phyloP scores from a whole-genome alignment of 1,140 invertebrate species.

The Pteromalus puparum region DNA sequence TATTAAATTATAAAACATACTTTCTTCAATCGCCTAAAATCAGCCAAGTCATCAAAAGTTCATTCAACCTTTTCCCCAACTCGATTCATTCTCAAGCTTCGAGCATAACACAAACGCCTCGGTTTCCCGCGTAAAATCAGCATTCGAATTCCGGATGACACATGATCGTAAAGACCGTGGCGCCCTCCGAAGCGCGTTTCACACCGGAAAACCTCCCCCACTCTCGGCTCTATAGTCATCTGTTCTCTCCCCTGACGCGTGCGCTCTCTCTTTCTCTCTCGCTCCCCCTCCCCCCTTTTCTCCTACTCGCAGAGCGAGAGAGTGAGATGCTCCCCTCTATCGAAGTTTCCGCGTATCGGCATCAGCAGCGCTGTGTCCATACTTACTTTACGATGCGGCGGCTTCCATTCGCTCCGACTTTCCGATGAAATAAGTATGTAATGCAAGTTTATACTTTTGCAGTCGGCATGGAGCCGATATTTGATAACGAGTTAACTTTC shows the following conservation, averaged over 20 bases:
- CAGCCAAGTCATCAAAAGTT: too few relatives aligned
- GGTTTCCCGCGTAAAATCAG: not conserved
- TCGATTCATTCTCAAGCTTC: not conserved
- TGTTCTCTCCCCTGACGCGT: conserved; percentile 16
- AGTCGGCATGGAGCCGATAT: not conserved
- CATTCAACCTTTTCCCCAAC: not conserved
- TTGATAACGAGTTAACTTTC: not conserved
- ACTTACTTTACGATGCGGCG: not conserved
- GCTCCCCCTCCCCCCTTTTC: not conserved
- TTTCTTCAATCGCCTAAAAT: too few relatives aligned
- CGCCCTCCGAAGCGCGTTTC: conserved; percentile 15
- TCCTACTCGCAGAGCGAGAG: not conserved
- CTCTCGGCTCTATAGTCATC: conserved; percentile 17
- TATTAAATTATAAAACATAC: too few relatives aligned
- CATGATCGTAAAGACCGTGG: conserved; percentile 22
- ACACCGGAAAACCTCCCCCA: conserved; percentile 39
- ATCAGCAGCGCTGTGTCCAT: not conserved
- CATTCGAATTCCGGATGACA: conserved; percentile 18
- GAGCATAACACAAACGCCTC: not conserved
- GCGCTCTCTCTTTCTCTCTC: not conserved
- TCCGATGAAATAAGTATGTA: not conserved
- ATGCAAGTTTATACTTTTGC: not conserved
- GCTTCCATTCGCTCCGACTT: not conserved
- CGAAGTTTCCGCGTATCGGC: conserved; percentile 28
- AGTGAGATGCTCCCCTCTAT: conserved; percentile 23